Percentiles rank a stretch among this genome's conserved stretches.
phyloP scores from a whole-genome alignment of 1,140 invertebrate species.

The Drosophila orena region DNA sequence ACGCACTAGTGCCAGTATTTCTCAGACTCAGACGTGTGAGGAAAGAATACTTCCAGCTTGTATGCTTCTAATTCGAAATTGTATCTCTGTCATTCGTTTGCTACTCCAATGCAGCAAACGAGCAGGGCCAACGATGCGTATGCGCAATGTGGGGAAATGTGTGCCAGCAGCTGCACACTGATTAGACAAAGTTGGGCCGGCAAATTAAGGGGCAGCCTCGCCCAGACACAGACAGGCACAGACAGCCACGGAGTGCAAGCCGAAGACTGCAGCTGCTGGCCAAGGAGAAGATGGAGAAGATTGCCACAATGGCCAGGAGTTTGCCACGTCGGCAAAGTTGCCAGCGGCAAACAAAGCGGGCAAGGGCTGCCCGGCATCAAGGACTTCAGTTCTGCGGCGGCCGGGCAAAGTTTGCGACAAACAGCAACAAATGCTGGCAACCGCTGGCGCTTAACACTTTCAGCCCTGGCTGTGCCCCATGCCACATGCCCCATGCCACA shows the following conservation, averaged over 20 bases:
- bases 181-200: conserved; percentile 47
- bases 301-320: conserved; percentile 39
- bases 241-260: conserved; percentile 35
- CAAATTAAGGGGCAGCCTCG: conserved; percentile 41
- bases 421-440: conserved; percentile 60
- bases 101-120: background rate
- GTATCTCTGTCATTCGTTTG: background rate
- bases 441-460: conserved; percentile 72
- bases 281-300: background rate
- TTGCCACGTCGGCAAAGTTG: conserved; percentile 25
- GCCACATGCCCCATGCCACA: too few relatives aligned
- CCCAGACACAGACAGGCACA: background rate
- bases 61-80: background rate
- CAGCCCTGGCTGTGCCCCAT: background rate
- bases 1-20: too few relatives aligned
- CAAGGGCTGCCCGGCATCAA: background rate
- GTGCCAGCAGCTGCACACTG: conserved; percentile 42
- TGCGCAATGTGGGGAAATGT: conserved; percentile 27
- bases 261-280: conserved; percentile 56
- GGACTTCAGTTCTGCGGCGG: conserved; percentile 64
- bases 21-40: too few relatives aligned
- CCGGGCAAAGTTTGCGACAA: conserved; percentile 47
- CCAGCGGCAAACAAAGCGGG: conserved; percentile 34
- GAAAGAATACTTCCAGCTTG: background rate
- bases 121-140: conserved; percentile 20